phyloP scores from a whole-genome alignment of 2,797 vertebrate species.

The Rhynchonycteris naso region DNA sequence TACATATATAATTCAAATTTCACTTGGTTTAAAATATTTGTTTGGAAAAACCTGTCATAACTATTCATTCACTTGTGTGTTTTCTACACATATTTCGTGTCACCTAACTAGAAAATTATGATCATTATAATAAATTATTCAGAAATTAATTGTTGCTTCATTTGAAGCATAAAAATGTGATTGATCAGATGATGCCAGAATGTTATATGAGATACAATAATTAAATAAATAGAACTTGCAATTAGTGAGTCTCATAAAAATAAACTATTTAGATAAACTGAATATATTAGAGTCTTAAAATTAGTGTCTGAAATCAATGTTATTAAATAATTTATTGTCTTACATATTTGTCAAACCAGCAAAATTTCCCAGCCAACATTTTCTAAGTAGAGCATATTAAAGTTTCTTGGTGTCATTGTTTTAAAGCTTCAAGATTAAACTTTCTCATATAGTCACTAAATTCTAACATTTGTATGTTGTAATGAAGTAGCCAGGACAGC shows the following conservation, averaged over 20 bases:
- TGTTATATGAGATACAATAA: constrained; percentile 64
- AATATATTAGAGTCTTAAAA: constrained; percentile 25
- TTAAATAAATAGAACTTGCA: constrained; percentile 73
- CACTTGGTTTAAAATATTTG: constrained; percentile 23
- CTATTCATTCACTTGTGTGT: constrained; percentile 13
- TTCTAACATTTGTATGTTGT: constrained; percentile 2
- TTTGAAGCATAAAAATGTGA: constrained; percentile 49
- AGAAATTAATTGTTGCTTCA: constrained; percentile 22
- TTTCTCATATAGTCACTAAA: neutral
- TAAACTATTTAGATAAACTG: constrained; percentile 63
- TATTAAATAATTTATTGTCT: constrained; percentile 54
- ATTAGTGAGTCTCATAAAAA: constrained; percentile 62
- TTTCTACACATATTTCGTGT: constrained; percentile 55
- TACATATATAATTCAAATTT: constrained; percentile 46
- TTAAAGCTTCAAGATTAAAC: neutral
- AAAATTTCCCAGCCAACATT: constrained; percentile 34
- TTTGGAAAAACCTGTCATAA: neutral
- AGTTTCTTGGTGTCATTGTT: neutral
- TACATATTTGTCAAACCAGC: neutral
- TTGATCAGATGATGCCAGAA: constrained; percentile 59
- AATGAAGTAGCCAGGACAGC: neutral
- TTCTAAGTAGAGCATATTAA: neutral
- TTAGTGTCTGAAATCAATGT: constrained; percentile 46
- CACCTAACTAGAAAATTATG: constrained; percentile 59
- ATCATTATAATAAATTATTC: constrained; percentile 63